These are phyloP conservation scores for Neoitamus cyanurus DNA, from an alignment of 2,888 invertebrate genomes.

Conservation along the genomic window DNA sequence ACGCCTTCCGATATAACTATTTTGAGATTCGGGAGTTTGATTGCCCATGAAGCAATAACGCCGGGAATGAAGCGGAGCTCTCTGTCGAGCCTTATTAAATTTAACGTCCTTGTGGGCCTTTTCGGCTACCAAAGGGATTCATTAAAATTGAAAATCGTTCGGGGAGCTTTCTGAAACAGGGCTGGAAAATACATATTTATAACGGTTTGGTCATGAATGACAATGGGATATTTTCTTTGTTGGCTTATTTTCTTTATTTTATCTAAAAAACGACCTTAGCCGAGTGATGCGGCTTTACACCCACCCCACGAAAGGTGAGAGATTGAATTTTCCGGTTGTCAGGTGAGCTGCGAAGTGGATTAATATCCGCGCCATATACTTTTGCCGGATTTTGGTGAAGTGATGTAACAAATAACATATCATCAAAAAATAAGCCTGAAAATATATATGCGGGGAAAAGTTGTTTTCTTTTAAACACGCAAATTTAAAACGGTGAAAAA, in stretches of 20 bases:
- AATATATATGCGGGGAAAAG: no score
- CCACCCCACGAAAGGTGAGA: neutral
- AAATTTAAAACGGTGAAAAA: no score
- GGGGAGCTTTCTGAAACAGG: neutral
- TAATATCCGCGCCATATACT: neutral
- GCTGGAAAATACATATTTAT: neutral
- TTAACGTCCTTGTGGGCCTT: neutral
- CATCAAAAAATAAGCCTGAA: neutral
- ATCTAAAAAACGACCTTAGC: neutral
- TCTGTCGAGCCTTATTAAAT: slow-evolving; percentile 1
- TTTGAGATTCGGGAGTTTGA: neutral
- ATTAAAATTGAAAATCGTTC: neutral
- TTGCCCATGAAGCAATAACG: neutral
- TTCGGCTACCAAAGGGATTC: neutral
- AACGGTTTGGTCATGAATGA: neutral
- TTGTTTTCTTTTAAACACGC: no score
- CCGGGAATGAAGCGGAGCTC: neutral
- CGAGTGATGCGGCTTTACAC: neutral
- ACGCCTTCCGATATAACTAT: neutral
- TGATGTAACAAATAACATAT: neutral
- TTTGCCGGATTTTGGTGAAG: neutral
- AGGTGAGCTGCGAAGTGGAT: neutral
- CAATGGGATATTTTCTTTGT: neutral
- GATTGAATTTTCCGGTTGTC: neutral
- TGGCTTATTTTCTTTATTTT: neutral